Evolutionary conservation across 2,888 invertebrate genomes (phyloP), one percentile per base, ranked within the genome.

Genomic region (Crioceris asparagi): DNA sequence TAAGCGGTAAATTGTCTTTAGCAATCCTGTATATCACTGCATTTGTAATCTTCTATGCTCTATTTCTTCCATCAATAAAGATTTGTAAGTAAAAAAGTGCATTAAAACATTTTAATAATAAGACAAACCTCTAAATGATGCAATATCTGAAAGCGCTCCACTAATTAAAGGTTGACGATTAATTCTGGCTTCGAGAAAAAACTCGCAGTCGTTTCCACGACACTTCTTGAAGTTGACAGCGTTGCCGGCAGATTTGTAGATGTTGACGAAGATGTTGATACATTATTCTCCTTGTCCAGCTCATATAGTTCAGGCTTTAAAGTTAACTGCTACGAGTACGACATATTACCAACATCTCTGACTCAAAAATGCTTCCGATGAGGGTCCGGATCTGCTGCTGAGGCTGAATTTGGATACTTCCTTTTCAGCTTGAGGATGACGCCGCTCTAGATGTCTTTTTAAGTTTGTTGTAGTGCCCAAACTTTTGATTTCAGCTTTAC

Each of bases 1-100:
- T 31, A 16, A 47, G 32, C 14, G 41, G 39, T 19, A 35, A 25
- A 31, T 44, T 41, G n/a, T n/a, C n/a, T n/a, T n/a, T n/a, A n/a
- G 36, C 36, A 19, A 49, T 44, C 40, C 47, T 41, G 35, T 36
- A 47, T 8, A 41, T 14, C 7, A 46, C 35, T n/a, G 41, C 45
- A 45, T 44, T 45, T 16, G 37, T 45, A 16, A 47, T 43, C 36
- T 32, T 26, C 10, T 6, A 6, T 7, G 21, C 7, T 21, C 10
- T 21, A 6, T 6, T 7, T 21, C 21, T 10, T 7, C 21, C 21
- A 7, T 21, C 21, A 7, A 10, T 10, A 21, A 21, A 7, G 10
- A 21, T 7, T 7, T 21, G 10, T 10, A 7, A 7, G 10, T 21
- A 21, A 21, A 21, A 21, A 21, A 7, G 6, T 7, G 10, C 6